These are phyloP conservation scores for Hemicordylus capensis DNA, from an alignment of 2,113 vertebrate genomes.

Conservation along the genomic window DNA sequence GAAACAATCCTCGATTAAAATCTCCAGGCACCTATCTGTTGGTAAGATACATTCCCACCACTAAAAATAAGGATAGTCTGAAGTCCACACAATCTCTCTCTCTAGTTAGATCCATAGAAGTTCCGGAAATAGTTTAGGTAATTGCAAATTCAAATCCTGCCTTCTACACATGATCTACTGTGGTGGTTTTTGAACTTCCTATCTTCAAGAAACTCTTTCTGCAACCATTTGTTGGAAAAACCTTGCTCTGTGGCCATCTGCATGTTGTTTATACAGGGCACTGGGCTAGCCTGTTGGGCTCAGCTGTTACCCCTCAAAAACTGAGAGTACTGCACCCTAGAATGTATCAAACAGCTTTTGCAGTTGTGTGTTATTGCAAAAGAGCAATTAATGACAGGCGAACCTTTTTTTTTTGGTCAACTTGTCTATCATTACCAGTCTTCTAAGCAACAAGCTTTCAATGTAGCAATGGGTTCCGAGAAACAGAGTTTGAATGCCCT, in stretches of 20 bases:
- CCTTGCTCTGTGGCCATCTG: no score
- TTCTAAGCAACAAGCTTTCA: no score
- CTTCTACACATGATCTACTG: background rate
- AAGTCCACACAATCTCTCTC: background rate
- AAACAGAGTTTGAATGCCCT: no score
- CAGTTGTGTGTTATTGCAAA: background rate
- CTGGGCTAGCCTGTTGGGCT: background rate
- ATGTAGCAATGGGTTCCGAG: no score
- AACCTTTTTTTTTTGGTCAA: background rate
- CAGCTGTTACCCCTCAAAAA: background rate
- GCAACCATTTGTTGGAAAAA: no score
- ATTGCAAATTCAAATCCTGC: background rate
- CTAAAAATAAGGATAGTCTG: background rate
- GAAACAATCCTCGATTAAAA: background rate
- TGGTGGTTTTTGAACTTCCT: no score
- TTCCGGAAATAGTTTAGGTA: background rate
- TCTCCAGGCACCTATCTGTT: background rate
- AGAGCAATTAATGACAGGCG: background rate
- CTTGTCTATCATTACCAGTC: background rate
- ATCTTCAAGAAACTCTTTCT: no score
- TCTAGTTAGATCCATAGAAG: background rate
- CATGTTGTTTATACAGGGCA: background rate
- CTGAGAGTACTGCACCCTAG: background rate
- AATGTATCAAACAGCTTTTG: background rate
- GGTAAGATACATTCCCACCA: background rate